phyloP scores from a whole-genome alignment of 2,888 invertebrate genomes.

The Syritta pipiens region DNA sequence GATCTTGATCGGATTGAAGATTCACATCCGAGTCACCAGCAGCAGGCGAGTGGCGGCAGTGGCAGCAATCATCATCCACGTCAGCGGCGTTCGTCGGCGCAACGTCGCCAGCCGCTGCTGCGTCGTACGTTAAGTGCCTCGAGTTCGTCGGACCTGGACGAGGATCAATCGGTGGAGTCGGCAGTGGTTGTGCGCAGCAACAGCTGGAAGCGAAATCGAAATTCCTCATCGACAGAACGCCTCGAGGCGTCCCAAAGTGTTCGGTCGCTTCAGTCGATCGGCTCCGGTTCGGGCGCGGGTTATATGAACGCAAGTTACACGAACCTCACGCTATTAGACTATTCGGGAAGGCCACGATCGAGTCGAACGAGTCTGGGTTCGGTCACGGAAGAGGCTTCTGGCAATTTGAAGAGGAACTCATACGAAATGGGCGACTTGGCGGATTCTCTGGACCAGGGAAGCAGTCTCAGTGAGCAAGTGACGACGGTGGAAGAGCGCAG shows the following conservation, averaged over 20 bases:
- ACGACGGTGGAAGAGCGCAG: constrained; percentile 50
- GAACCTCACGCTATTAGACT: constrained; percentile 83
- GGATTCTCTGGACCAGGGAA: constrained; percentile 12
- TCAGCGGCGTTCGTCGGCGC: constrained; percentile 31
- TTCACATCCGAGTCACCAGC: constrained; percentile 47
- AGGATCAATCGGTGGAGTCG: constrained; percentile 60
- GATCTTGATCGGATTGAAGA: constrained; percentile 75
- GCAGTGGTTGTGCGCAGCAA: constrained; percentile 71
- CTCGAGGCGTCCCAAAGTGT: constrained; percentile 40
- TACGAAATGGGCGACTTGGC: constrained; percentile 43
- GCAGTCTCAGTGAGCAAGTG: constrained; percentile 31
- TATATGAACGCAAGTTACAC: constrained; percentile 83
- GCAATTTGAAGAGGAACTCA: constrained; percentile 49
- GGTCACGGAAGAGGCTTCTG: constrained; percentile 28
- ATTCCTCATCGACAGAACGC: constrained; percentile 36
- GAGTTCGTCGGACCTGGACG: constrained; percentile 53
- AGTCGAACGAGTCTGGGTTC: constrained; percentile 47
- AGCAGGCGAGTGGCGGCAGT: constrained; percentile 33
- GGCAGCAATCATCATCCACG: too few relatives aligned
- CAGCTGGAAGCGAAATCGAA: constrained; percentile 74
- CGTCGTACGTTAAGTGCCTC: constrained; percentile 58
- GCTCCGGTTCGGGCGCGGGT: constrained; percentile 68
- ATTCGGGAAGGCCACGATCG: constrained; percentile 78
- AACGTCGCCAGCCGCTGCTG: constrained; percentile 40
- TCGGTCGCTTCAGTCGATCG: constrained; percentile 49